phyloP scores from a whole-genome alignment of 1,140 invertebrate genomes.

The Drosophila miranda region DNA sequence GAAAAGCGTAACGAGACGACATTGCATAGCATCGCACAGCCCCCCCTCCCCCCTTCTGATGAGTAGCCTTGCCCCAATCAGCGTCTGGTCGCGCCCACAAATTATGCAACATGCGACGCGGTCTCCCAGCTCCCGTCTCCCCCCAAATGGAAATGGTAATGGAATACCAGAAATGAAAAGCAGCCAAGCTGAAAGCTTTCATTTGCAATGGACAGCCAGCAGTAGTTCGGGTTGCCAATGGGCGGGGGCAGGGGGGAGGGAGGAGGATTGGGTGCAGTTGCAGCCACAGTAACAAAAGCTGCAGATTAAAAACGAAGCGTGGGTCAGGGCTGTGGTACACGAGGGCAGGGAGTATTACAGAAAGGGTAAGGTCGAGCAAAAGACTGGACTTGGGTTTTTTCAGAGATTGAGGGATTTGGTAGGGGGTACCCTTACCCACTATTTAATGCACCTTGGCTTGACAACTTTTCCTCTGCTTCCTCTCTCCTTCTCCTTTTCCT shows the following conservation, averaged over 20 bases:
- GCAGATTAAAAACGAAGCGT: constrained; percentile 51
- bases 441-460: too few relatives aligned
- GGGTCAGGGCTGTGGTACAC: constrained; percentile 47
- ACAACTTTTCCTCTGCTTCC: background rate
- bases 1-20: constrained; percentile 65
- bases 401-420: background rate
- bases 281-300: constrained; percentile 38
- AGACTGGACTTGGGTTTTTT: constrained; percentile 1
- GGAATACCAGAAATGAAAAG: constrained; percentile 76
- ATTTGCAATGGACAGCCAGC: constrained; percentile 34
- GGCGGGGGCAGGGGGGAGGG: constrained; percentile 33
- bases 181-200: constrained; percentile 72
- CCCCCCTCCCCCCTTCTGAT: background rate
- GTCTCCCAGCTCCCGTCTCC: constrained; percentile 14
- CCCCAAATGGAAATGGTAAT: constrained; percentile 60
- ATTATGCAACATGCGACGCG: constrained; percentile 67
- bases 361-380: background rate
- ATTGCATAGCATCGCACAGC: constrained; percentile 2
- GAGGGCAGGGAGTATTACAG: too few relatives aligned
- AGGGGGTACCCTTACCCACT: too few relatives aligned
- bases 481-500: too few relatives aligned
- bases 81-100: constrained; percentile 67
- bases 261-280: background rate
- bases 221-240: constrained; percentile 36
- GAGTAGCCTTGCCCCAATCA: constrained; percentile 52